A percentile compares a stretch with the other conserved stretches of the same genome.
Conservation (phyloP, 2,888 invertebrate genomes). For the Megastigmus dorsalis region DNA sequence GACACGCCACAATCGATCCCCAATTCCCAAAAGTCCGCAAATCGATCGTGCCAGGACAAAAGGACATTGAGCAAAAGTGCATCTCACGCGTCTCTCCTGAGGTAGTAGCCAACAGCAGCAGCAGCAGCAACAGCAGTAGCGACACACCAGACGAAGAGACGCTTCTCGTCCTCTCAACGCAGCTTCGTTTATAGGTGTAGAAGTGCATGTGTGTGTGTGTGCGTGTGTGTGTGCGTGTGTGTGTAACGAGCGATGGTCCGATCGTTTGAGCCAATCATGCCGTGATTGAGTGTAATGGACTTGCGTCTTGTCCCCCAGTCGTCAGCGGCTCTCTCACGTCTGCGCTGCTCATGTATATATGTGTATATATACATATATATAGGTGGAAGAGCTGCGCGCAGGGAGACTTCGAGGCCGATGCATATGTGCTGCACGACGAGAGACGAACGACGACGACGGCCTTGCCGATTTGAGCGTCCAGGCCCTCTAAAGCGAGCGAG, state of each 20-base stretch:
- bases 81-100: conserved; percentile 2
- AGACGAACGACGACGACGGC: background rate
- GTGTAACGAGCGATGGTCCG: conserved; percentile 68
- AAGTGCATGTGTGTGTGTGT: background rate
- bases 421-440: too few relatives aligned
- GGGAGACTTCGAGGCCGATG: background rate
- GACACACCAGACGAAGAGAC: too few relatives aligned
- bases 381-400: too few relatives aligned
- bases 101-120: too few relatives aligned
- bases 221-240: background rate
- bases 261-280: conserved; percentile 74
- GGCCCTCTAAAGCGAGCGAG: background rate
- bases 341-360: background rate
- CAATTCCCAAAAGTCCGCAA: too few relatives aligned
- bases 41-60: too few relatives aligned
- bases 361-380: background rate
- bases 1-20: too few relatives aligned
- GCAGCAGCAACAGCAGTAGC: too few relatives aligned
- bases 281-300: conserved; percentile 75
- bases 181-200: too few relatives aligned
- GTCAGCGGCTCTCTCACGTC: conserved; percentile 72
- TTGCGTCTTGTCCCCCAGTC: conserved; percentile 74
- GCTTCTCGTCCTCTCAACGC: too few relatives aligned
- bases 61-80: conserved; percentile 2
- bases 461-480: conserved; percentile 38